Evolutionary conservation across 2,113 vertebrate genomes (phyloP).

Genomic region (Antechinus stuartii): DNA sequence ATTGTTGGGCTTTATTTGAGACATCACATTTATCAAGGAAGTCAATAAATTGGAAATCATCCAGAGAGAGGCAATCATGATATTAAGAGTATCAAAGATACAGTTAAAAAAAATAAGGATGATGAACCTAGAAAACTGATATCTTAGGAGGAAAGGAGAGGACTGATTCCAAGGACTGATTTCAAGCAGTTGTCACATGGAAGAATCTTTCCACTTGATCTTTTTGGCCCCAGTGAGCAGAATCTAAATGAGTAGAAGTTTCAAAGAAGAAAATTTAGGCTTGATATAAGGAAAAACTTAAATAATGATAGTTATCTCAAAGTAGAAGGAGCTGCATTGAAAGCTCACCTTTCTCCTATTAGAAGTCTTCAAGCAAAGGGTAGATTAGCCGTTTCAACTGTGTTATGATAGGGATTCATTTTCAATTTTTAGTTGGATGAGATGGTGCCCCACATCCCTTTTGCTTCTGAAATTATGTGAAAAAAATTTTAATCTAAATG

Average conservation of each 20-base stretch:
- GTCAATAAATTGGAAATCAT: no score
- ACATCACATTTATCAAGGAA: no score
- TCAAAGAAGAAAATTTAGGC: neutral
- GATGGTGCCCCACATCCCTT: neutral
- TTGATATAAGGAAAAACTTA: neutral
- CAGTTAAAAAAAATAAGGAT: neutral
- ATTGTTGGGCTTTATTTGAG: no score
- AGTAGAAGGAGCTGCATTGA: neutral
- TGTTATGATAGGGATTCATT: neutral
- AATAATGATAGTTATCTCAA: neutral
- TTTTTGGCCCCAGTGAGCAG: neutral
- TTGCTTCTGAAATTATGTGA: constrained; percentile 11
- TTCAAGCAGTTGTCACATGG: neutral
- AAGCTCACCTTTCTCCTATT: no score
- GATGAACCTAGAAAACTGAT: neutral
- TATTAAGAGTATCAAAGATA: neutral
- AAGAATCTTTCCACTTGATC: neutral
- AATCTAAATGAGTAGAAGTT: neutral
- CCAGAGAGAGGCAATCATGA: neutral
- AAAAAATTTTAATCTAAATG: constrained; percentile 17
- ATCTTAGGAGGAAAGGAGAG: neutral
- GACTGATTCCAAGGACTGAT: neutral
- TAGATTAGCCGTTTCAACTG: neutral
- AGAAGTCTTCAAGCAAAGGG: neutral
- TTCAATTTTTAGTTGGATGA: neutral